A percentile compares a stretch with the other conserved stretches of the same genome.
phyloP scores from a whole-genome alignment of 2,113 vertebrate genomes.

The Lucifuga dentata region DNA sequence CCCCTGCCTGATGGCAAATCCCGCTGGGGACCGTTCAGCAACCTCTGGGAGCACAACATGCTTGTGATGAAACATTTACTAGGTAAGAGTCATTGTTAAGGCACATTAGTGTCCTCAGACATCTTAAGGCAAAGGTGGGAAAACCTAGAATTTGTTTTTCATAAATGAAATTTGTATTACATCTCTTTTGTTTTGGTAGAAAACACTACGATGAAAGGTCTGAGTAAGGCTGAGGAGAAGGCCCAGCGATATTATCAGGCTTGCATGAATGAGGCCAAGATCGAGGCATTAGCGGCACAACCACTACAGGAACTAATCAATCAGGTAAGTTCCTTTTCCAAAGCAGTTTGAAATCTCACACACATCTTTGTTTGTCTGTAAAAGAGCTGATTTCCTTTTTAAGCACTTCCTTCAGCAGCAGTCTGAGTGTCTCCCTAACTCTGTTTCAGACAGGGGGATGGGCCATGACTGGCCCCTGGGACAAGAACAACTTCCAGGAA shows the following conservation, averaged over 20 bases:
- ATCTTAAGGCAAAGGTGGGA: background rate
- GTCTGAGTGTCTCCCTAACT: slow-evolving; percentile 7
- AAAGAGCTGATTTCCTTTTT: background rate
- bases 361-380: background rate
- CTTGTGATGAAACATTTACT: slow-evolving; percentile 93
- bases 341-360: slow-evolving; percentile 7
- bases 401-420: too few species aligned
- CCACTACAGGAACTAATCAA: slow-evolving; percentile 90
- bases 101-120: background rate
- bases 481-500: slow-evolving; percentile 90
- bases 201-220: slow-evolving; percentile 85
- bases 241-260: slow-evolving; percentile 92
- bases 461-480: slow-evolving; percentile 88
- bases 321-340: slow-evolving; percentile 80
- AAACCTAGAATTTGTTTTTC: background rate
- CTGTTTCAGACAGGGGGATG: slow-evolving; percentile 91
- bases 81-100: slow-evolving; percentile 80
- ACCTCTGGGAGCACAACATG: slow-evolving; percentile 96
- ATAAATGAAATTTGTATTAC: background rate
- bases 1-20: slow-evolving; percentile 94
- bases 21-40: slow-evolving; percentile 95
- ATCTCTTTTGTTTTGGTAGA: slow-evolving; percentile 77
- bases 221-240: slow-evolving; percentile 90
- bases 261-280: slow-evolving; percentile 95
- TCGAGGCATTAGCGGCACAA: slow-evolving; percentile 88